Base-by-base conservation (phyloP, 2,797 vertebrate species). In the Chromis chromis region DNA sequence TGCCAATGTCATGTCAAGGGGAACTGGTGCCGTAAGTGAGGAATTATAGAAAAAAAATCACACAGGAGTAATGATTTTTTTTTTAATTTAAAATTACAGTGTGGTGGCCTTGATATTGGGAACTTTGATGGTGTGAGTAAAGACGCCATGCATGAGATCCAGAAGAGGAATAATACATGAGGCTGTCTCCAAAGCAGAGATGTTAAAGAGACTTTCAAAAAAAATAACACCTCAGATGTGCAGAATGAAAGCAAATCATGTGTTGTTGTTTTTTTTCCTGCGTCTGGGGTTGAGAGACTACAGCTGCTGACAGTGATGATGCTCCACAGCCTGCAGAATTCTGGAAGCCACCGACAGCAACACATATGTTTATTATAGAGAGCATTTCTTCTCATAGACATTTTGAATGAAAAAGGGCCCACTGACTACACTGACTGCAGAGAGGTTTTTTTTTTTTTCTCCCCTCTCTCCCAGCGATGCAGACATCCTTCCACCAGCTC, bases 1-100 rank as follows among this genome's bases (percentile, higher is more conserved):
- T 72, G 67, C 72, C 86, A 91, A 90, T 90, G 89, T 90, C 90
- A 91, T 1, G 42, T 86, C 83, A 91, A 92, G 87, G 90, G 87
- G 88, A 89, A 65, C 74, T 17, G 33, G 65, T 60, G 63, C 73
- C 71, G 57, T 62, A 53, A 70, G 55, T 48, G 13, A 54, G 66
- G 19, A 70, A 50, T 74, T 25, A 46, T 14, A n/a, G n/a, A n/a
- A n/a, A n/a, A 36, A 70, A 60, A 42, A 76, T 22, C 22, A 21
- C 4, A 21, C 1, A n/a, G 14, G 25, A 27, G 28, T 61, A 6
- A 36, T 9, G 42, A 5, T 36, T 54, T 42, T 19, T 11, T 2
- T 36, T 36, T 11, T 1, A 10, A 36, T 36, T 36, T 11, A 1
- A 42, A 46, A 17, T n/a, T 6, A 19, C 4, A 46, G 17, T 46